Evolutionary conservation across 1,140 invertebrate genomes (phyloP), one percentile per base, ranked within the genome.

Genomic region (Listronotus bonariensis): DNA sequence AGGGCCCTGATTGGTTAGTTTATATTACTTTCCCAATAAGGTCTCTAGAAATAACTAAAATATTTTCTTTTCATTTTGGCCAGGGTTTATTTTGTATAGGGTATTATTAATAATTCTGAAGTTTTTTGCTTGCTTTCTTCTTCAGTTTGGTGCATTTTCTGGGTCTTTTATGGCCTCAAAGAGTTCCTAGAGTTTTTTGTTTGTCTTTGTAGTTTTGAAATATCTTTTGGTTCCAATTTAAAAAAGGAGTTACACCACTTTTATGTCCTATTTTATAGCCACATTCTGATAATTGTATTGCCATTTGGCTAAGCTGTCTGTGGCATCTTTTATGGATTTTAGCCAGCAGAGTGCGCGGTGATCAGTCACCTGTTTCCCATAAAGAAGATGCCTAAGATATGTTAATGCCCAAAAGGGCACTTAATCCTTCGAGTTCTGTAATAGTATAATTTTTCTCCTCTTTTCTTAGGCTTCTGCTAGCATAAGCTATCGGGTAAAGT

Each of bases 301-400:
- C 20, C 20, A 26, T 26, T 5, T 26, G 5, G 20, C 20, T 5
- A 26, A 26, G 2, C 20, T 26, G 20, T 5, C 20, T 26, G 20
- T 26, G 20, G 20, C 2, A 26, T 26, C 20, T 5, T 26, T 26
- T 26, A 26, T 26, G 20, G 20, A 26, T 26, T 55, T 57, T 18
- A 85, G 67, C 76, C 78, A 85, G 14, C 68, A 69, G 17, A 85
- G 52, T 0, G 82, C 80, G 42, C 80, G 77, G 57, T 84, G 81
- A 60, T 77, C 74, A 5, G 55, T 73, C 0, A 58, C 56, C 20
- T 48, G 56, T 31, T 51, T 18, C 4, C 67, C 67, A 41, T 52
- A 62, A 14, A 67, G 60, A 36, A 63, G 34, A 38, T 65, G 46
- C 41, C 65, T 5, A 26, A 26, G 20, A 26, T 26, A 26, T 26